Base-by-base conservation (phyloP, 2,113 vertebrate species). In the Crotalus viridis region DNA sequence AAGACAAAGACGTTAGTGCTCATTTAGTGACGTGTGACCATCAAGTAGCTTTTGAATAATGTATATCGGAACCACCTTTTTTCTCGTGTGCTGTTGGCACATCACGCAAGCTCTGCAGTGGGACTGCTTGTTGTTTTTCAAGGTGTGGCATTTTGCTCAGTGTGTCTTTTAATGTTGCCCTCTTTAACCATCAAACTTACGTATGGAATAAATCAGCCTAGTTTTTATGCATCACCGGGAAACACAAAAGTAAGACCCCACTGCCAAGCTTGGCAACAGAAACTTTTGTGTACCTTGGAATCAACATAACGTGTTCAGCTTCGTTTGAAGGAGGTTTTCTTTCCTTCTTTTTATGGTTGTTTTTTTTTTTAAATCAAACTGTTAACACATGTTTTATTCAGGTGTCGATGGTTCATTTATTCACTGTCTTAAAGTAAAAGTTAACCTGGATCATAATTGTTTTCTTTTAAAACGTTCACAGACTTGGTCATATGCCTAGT, bases 321-420 rank as follows among this genome's bases (percentile, higher is more conserved):
- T 96, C 94, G 96, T 97, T 98, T 95, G 88, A 96, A 97, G 94
- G 92, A 97, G 97, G 97, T 96, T 93, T 74, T 1, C 0, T 7
- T 26, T 6, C 33, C 33, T 21, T 97, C 93, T 97, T 97, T 97
- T 96, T 96, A 97, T 98, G 96, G 97, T 98, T 98, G 98, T 98
- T 81, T 39, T 81, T 69, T 69, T 69, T 81, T 98, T 97, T 97
- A 97, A 93, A 86, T 97, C 96, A 94, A 94, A 97, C 97, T 98
- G 98, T 98, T 98, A 97, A 87, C 98, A 95, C 95, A 96, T 97
- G 97, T 98, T 98, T 97, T 97, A 95, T 98, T 98, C 97, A 97
- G 98, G 97, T 98, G 96, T 98, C 98, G 98, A 97, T 98, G 96
- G 97, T 97, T 98, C 97, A 97, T 98, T 98, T 98, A 97, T 98